A percentile compares a stretch with the other conserved stretches of the same genome.
Conservation (phyloP, 2,113 vertebrate species). For the Phrynosoma blainvillii region DNA sequence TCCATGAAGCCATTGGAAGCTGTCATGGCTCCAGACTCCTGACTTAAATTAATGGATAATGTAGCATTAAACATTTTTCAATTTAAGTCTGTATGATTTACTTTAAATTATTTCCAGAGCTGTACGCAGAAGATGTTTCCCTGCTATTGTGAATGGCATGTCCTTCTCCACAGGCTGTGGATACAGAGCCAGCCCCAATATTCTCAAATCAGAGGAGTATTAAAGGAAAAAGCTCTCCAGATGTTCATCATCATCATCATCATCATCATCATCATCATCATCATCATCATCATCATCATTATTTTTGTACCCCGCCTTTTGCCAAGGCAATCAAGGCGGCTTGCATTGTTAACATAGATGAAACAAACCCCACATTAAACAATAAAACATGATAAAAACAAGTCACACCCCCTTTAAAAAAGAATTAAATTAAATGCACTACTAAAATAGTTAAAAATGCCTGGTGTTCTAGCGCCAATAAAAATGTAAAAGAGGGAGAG, state of each 20-base stretch:
- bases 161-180: constrained; percentile 39
- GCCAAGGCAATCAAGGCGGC: too few relatives aligned
- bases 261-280: too few relatives aligned
- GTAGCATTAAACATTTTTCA: constrained; percentile 36
- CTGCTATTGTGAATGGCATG: constrained; percentile 28
- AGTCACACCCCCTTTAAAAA: too few relatives aligned
- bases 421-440: too few relatives aligned
- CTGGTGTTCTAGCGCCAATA: too few relatives aligned
- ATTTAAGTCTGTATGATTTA: constrained; percentile 36
- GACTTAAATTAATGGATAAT: constrained; percentile 8
- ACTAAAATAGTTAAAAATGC: too few relatives aligned
- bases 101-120: constrained; percentile 29
- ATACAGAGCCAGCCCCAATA: constrained; percentile 24
- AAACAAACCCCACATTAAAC: too few relatives aligned
- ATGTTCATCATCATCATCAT: constrained; percentile 19
- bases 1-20: not conserved
- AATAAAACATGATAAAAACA: too few relatives aligned
- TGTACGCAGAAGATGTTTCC: constrained; percentile 29
- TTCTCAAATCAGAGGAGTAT: constrained; percentile 31
- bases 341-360: too few relatives aligned
- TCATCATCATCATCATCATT: too few relatives aligned
- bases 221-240: constrained; percentile 48
- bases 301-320: too few relatives aligned
- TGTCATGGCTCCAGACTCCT: constrained; percentile 17
- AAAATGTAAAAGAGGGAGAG: too few relatives aligned